Base-by-base conservation (phyloP, 2,797 vertebrate genomes). In the Eutrigla gurnardus region DNA sequence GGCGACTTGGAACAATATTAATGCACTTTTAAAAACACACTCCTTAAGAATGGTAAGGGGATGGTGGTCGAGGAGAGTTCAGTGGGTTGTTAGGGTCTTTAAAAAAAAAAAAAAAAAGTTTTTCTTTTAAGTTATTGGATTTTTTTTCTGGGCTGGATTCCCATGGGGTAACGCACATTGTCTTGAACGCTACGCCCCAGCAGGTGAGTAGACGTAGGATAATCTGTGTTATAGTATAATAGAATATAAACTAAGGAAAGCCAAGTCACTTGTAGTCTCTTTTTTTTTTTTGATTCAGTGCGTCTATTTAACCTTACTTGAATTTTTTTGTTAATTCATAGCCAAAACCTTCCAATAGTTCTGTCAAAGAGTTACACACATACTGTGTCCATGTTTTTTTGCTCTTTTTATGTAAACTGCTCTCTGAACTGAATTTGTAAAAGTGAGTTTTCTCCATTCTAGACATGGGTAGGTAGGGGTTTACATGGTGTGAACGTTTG, bases 11-110 rank as follows among this genome's bases (percentile, higher is more conserved):
- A 92, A 91, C 82, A 85, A 92, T 90, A 84, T 93, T 81, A 93
- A 97, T 97, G 97, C 97, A 98, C 97, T 99, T 95, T 98, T 96
- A 95, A 95, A 91, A 96, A 95, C 93, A 95, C 95, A 93, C 95
- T 97, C 96, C 94, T 89, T 92, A 84, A 94, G 93, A 93, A 91
- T 87, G 93, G 93, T 94, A 92, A 95, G 95, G 95, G 95, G 91
- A 94, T 95, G 87, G 93, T 96, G 94, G 95, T 86, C 84, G 67
- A 87, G 88, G 82, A 86, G 85, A 93, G 86, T 89, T 81, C 54
- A 90, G 84, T 74, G 68, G 86, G 86, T 68, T 82, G 83, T 76
- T 88, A 82, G 86, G 86, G 77, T 79, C 59, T 62, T 89, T 84
- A 25, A 25, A 25, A 25, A 25, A 25, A 25, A 25, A 25, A 25